Evolutionary conservation across 2,888 invertebrate species (phyloP).

Genomic region (Mycalesis mineus): DNA sequence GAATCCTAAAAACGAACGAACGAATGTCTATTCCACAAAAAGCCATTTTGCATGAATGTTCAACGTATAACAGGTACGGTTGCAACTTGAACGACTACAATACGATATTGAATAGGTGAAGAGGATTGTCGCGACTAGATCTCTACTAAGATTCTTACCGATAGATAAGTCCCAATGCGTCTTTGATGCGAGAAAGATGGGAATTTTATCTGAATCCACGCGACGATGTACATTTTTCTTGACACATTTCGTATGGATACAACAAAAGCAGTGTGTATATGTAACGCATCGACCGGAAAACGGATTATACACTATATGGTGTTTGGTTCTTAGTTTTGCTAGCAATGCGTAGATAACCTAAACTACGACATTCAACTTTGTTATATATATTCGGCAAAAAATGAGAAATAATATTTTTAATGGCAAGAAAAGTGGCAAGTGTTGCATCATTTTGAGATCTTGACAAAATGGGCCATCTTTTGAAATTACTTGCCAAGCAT

Average conservation of each 20-base stretch:
- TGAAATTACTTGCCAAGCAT: too few relatives aligned
- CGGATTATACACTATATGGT: not conserved
- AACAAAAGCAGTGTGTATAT: not conserved
- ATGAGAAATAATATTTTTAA: too few relatives aligned
- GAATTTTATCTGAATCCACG: slow-evolving; percentile 22
- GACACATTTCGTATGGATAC: not conserved
- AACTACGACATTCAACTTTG: too few relatives aligned
- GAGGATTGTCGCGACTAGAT: slow-evolving; percentile 22
- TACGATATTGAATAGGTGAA: slow-evolving; percentile 22
- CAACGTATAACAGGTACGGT: not conserved
- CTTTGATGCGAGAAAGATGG: slow-evolving; percentile 26
- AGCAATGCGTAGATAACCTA: too few relatives aligned
- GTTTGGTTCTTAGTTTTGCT: too few relatives aligned
- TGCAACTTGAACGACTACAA: slow-evolving; percentile 19
- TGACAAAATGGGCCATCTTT: too few relatives aligned
- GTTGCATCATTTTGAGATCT: too few relatives aligned
- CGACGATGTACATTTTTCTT: slow-evolving; percentile 12
- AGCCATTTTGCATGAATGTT: slow-evolving; percentile 1
- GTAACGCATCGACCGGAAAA: slow-evolving; percentile 5
- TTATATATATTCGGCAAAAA: too few relatives aligned
- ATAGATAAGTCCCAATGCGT: slow-evolving; percentile 24
- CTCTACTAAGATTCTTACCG: slow-evolving; percentile 22
- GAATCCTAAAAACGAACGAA: not conserved
- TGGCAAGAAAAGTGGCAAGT: too few relatives aligned
- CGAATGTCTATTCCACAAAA: not conserved